Percentiles rank a stretch among this genome's conserved stretches.
Conservation (phyloP, 2,113 vertebrate genomes). For the Carollia perspicillata region DNA sequence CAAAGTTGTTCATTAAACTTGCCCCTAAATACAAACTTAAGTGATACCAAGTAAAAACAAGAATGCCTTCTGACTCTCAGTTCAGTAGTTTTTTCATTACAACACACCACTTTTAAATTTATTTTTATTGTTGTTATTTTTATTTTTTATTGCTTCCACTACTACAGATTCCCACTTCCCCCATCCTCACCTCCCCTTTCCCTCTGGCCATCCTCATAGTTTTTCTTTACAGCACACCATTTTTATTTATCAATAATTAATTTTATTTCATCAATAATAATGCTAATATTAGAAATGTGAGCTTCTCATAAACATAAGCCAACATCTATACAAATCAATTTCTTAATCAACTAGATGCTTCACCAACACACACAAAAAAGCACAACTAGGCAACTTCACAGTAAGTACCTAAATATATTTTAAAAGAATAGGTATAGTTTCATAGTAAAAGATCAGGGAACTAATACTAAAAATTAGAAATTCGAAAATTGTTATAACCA, state of each 20-base stretch:
- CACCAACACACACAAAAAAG: background rate
- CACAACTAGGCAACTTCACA: background rate
- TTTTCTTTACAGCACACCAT: background rate
- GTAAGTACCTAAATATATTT: background rate
- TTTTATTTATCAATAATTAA: background rate
- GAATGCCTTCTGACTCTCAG: background rate
- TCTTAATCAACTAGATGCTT: background rate
- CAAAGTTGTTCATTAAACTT: background rate
- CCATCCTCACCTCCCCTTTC: too few relatives aligned
- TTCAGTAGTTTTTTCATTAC: background rate
- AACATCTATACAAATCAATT: background rate
- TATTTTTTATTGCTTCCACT: too few relatives aligned
- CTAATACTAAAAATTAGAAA: background rate
- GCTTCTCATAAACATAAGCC: background rate
- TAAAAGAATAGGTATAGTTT: background rate
- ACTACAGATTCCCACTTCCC: too few relatives aligned
- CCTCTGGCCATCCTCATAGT: too few relatives aligned
- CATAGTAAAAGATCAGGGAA: background rate
- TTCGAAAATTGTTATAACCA: background rate
- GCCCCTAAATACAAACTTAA: background rate
- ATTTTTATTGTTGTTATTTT: too few relatives aligned
- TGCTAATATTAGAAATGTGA: background rate
- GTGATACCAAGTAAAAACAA: background rate
- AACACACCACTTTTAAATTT: background rate
- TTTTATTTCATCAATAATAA: background rate